Evolutionary conservation across 2,113 vertebrate species (phyloP).

Genomic region (Uropsilus gracilis): DNA sequence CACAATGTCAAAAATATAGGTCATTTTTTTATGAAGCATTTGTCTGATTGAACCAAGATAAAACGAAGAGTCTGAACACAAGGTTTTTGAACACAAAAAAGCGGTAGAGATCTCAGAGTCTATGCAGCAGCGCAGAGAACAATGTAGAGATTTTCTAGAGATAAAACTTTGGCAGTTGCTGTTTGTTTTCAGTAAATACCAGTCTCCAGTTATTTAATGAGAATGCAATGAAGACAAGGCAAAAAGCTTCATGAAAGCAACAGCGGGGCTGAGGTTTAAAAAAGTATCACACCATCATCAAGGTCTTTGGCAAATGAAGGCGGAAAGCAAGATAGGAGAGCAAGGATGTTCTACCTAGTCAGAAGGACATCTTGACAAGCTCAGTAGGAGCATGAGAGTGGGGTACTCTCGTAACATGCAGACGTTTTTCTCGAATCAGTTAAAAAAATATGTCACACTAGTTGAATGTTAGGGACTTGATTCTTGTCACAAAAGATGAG

Average conservation of each 20-base stretch:
- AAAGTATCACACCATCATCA: background rate
- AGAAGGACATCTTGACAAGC: background rate
- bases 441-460: background rate
- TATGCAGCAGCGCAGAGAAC: background rate
- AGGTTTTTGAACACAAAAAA: conserved; percentile 76
- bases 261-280: background rate
- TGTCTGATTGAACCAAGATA: conserved; percentile 30
- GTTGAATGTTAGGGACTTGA: background rate
- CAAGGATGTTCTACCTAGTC: background rate
- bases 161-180: background rate
- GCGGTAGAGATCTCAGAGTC: conserved; percentile 69
- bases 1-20: conserved; percentile 36
- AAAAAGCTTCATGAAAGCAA: background rate
- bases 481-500: conserved; percentile 20
- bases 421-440: background rate
- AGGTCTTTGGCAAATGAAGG: background rate
- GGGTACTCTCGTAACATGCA: background rate
- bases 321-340: background rate
- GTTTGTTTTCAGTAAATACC: conserved; percentile 17
- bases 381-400: background rate
- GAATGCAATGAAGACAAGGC: background rate
- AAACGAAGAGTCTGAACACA: conserved; percentile 23
- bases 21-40: conserved; percentile 35
- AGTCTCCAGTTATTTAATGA: background rate
- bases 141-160: background rate